Conservation (phyloP, 2,797 vertebrate genomes). For the Hafferia zeledoni region DNA sequence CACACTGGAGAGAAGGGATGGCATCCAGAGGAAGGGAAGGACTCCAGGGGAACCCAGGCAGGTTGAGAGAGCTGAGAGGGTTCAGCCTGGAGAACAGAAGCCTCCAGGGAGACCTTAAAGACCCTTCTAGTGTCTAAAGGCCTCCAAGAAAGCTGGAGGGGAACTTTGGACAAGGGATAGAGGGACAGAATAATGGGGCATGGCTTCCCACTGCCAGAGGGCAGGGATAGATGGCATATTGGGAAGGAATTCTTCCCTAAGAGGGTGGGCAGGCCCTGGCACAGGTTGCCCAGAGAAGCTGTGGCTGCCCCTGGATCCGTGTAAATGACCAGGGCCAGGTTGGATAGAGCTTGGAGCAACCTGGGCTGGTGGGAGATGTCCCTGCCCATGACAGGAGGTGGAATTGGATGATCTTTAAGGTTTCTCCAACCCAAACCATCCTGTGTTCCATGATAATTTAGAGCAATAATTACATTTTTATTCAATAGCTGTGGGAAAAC, state of each 20-base stretch:
- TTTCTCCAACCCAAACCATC: not conserved
- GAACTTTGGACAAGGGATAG: not conserved
- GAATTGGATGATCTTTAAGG: accelerated
- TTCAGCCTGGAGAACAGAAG: not conserved
- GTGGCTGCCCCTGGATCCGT: not conserved
- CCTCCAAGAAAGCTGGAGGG: not conserved
- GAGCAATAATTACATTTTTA: slow-evolving; percentile 80
- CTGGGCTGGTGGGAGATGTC: not conserved
- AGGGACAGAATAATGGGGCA: not conserved
- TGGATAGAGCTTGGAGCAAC: accelerated
- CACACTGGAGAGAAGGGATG: accelerated
- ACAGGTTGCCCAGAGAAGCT: accelerated
- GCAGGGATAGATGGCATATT: accelerated
- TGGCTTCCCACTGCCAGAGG: not conserved
- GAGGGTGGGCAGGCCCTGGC: not conserved
- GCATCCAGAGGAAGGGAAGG: not conserved
- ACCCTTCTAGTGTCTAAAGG: accelerated
- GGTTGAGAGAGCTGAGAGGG: not conserved
- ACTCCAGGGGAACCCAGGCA: not conserved
- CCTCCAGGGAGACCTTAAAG: accelerated
- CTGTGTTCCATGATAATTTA: slow-evolving; percentile 36
- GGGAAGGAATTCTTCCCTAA: accelerated
- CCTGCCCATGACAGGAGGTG: not conserved
- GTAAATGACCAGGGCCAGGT: accelerated
- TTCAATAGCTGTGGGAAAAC: slow-evolving; percentile 79